Percentiles rank a stretch among this genome's conserved stretches.
These are phyloP conservation scores for Felis chaus DNA, from an alignment of 2,113 vertebrate genomes.

Conservation along the genomic window DNA sequence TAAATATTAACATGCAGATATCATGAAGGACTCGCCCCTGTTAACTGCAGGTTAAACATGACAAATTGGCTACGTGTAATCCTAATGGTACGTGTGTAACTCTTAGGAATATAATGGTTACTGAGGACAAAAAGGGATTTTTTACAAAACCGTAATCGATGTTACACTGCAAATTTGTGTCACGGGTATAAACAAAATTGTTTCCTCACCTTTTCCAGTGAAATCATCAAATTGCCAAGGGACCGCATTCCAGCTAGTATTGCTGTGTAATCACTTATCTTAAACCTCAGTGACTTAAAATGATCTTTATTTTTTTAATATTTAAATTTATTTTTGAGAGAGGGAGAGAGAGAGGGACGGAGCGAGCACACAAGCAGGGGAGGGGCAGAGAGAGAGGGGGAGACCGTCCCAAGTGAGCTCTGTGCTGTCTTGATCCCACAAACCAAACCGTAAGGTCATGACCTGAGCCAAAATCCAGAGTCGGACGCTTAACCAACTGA, in stretches of 20 bases:
- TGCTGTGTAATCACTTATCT: neutral
- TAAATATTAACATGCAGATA: neutral
- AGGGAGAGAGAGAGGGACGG: too few relatives aligned
- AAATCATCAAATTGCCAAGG: constrained; percentile 10
- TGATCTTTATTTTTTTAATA: neutral
- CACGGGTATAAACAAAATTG: neutral
- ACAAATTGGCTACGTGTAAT: neutral
- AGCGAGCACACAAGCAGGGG: too few relatives aligned
- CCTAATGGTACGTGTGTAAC: neutral
- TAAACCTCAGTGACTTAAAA: neutral
- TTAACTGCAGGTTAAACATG: neutral
- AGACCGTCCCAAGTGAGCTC: too few relatives aligned
- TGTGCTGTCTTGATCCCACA: too few relatives aligned
- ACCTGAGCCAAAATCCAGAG: too few relatives aligned
- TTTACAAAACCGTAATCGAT: neutral
- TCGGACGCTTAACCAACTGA: too few relatives aligned
- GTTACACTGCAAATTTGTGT: neutral
- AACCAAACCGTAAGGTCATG: too few relatives aligned
- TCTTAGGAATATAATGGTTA: neutral
- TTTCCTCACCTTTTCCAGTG: neutral
- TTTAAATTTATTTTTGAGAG: too few relatives aligned
- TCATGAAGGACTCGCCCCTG: neutral
- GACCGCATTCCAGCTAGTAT: neutral
- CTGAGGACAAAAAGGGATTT: neutral
- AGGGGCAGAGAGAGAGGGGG: too few relatives aligned